Base-by-base conservation (phyloP, 2,888 invertebrate species). In the Euzophera pinguis region DNA sequence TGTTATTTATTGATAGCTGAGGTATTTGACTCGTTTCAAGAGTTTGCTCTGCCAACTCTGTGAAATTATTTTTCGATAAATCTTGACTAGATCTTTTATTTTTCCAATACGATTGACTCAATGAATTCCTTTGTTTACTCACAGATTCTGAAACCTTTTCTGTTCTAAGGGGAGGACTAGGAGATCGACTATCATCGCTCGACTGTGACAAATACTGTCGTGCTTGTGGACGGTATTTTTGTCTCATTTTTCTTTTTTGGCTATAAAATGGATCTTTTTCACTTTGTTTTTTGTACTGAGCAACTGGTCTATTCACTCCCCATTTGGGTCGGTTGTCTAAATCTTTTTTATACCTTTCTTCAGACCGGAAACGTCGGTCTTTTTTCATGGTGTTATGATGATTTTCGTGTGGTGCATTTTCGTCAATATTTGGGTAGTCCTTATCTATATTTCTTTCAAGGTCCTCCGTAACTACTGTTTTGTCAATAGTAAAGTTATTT, bases 211-310 rank as follows among this genome's bases (percentile, higher is more conserved):
- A 69, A 66, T 92, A 91, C 60, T 90, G 89, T 60, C 91, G 82
- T 16, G 81, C 81, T 73, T 91, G 92, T 50, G 92, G 91, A 55
- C 94, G 91, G 60, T 93, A 91, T 74, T 93, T 93, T 69, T 93
- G 92, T 13, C 93, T 87, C 52, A 93, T 81, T 78, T 95, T 94
- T 58, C 93, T 87, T 71, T 93, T 92, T 75, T 94, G 93, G 56
- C 93, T 93, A 67, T 96, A 96, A 75, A 95, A 93, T 0, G 96
- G 96, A 86, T 97, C 97, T 69, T 97, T 95, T 76, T 97, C 97
- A 70, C 97, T 97, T 81, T 97, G 97, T 71, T 97, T 97, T 55
- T 96, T 92, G 72, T 97, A 97, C 66, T 96, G 94, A 8, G 95
- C 95, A 17, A 94, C 93, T 4, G 96, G 96, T 60, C 93, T 90